Conservation (phyloP, 2,113 vertebrate species). For the Panthera uncia region DNA sequence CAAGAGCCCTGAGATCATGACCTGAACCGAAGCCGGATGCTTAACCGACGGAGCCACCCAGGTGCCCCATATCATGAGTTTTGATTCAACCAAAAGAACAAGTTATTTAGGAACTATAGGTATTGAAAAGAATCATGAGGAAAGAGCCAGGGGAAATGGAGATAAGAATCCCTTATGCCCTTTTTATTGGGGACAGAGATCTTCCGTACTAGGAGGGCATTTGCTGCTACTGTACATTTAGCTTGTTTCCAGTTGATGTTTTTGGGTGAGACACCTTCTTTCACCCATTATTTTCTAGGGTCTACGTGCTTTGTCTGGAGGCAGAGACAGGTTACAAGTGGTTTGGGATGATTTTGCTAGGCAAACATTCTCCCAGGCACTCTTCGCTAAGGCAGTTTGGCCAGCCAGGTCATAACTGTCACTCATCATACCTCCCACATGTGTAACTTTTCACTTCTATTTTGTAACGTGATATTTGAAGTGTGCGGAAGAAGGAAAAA, state of each 20-base stretch:
- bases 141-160: not conserved
- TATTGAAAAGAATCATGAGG: not conserved
- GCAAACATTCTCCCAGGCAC: not conserved
- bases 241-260: not conserved
- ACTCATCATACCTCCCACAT: not conserved
- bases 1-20: too few relatives aligned
- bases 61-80: not conserved
- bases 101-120: not conserved
- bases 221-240: not conserved
- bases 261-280: not conserved
- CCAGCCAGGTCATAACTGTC: not conserved
- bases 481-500: not conserved
- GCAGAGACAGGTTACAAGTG: not conserved
- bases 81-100: not conserved
- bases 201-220: not conserved
- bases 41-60: too few relatives aligned
- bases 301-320: not conserved
- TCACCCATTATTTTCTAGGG: not conserved
- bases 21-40: too few relatives aligned
- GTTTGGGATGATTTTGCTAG: not conserved
- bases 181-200: not conserved
- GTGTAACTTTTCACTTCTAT: not conserved
- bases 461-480: constrained; percentile 8
- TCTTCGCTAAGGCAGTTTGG: not conserved
- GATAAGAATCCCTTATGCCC: not conserved